Conservation (phyloP, 2,888 invertebrate species). For the Lasioglossum figueresi region DNA sequence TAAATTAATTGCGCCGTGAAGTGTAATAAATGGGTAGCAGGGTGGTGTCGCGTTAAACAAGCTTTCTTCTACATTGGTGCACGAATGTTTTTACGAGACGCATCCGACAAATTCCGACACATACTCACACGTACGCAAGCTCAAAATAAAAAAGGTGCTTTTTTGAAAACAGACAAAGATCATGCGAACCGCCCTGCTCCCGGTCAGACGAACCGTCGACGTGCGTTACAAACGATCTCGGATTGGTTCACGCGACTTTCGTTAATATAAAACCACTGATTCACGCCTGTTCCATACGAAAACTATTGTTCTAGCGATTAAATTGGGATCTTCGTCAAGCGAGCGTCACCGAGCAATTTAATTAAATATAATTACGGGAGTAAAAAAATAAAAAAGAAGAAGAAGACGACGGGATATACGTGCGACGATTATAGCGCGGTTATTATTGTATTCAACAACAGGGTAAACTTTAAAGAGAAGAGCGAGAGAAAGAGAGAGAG, state of each 20-base stretch:
- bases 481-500: conserved; percentile 5
- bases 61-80: conserved; percentile 12
- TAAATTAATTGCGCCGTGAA: conserved; percentile 26
- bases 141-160: not conserved
- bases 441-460: conserved; percentile 82
- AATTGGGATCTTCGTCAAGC: conserved; percentile 42
- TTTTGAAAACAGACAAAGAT: not conserved
- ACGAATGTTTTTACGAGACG: conserved; percentile 3
- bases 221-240: conserved; percentile 50
- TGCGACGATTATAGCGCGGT: conserved; percentile 75
- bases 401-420: conserved; percentile 71
- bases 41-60: conserved; percentile 14
- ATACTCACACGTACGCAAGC: not conserved
- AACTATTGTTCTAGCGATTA: conserved; percentile 65
- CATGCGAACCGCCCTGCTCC: conserved; percentile 44
- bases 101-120: not conserved
- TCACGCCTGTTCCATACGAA: conserved; percentile 65
- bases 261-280: conserved; percentile 61
- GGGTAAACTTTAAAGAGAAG: conserved; percentile 75
- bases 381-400: not conserved
- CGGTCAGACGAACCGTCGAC: conserved; percentile 39
- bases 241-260: conserved; percentile 53
- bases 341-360: conserved; percentile 42
- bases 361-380: conserved; percentile 59
- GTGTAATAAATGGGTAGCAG: conserved; percentile 34